phyloP scores from a whole-genome alignment of 2,888 invertebrate genomes.

The Venustoraphidia nigricollis region DNA sequence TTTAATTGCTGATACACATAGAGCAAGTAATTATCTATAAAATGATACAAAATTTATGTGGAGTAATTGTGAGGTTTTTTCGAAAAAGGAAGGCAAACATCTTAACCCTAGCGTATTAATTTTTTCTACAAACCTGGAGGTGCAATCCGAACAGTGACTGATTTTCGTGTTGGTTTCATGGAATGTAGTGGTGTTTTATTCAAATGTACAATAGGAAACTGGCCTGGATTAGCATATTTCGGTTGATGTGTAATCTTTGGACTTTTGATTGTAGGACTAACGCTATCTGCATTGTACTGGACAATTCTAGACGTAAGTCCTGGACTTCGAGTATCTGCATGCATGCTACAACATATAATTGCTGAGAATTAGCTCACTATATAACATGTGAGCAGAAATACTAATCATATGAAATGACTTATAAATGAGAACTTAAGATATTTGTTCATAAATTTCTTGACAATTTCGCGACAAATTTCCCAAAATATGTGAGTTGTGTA shows the following conservation, averaged over 20 bases:
- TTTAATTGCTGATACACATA: no score
- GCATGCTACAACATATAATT: constrained; percentile 18
- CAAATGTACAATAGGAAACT: constrained; percentile 33
- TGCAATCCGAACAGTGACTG: constrained; percentile 21
- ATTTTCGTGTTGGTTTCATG: constrained; percentile 19
- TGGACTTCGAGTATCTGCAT: constrained; percentile 34
- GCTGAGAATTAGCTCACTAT: not conserved
- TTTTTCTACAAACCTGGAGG: constrained; percentile 16
- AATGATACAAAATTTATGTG: no score
- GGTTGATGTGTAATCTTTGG: constrained; percentile 20
- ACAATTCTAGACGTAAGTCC: constrained; percentile 33
- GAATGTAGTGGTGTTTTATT: constrained; percentile 27
- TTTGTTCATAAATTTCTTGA: no score
- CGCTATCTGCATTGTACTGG: constrained; percentile 28
- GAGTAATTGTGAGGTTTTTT: no score
- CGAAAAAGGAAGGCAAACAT: no score
- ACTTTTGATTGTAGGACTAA: constrained; percentile 12
- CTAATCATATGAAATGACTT: no score
- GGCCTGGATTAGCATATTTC: constrained; percentile 28
- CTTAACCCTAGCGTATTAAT: no score
- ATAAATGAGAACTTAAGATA: no score
- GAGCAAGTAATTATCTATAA: no score
- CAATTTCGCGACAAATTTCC: no score
- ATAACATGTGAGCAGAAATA: no score
- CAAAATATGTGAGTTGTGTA: no score